A percentile compares a stretch with the other conserved stretches of the same genome.
These are phyloP conservation scores for Catostylus mosaicus DNA, from an alignment of 30 jellyfish, hydroid and myxozoan genomes.

Conservation along the genomic window DNA sequence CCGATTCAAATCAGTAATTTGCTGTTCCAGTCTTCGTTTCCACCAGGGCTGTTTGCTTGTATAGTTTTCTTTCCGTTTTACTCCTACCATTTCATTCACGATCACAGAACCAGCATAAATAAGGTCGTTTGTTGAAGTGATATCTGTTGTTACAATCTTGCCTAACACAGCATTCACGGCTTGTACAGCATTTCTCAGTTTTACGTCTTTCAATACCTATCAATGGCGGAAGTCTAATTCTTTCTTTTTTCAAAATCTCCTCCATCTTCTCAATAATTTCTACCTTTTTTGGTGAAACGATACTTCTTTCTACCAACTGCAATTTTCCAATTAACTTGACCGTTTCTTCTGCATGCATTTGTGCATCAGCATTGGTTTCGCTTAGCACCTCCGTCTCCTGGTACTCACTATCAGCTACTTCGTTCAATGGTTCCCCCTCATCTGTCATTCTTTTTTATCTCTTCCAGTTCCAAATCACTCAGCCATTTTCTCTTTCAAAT, in stretches of 20 bases:
- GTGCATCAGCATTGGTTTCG: conserved; percentile 13
- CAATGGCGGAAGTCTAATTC: conserved; percentile 10
- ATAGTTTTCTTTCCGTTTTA: neutral
- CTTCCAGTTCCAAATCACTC: conserved; percentile 7
- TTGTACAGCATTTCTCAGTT: too few relatives aligned
- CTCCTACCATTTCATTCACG: neutral
- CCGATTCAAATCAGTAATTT: conserved; percentile 2
- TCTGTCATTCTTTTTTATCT: too few relatives aligned
- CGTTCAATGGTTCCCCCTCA: conserved; percentile 12
- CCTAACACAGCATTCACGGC: conserved; percentile 8
- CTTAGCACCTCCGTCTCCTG: conserved; percentile 9
- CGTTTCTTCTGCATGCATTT: neutral
- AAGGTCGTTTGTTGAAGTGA: too few relatives aligned
- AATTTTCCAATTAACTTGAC: too few relatives aligned
- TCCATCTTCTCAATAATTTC: conserved; percentile 8
- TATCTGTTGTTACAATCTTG: too few relatives aligned
- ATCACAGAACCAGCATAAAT: neutral
- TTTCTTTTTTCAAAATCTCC: conserved; percentile 3
- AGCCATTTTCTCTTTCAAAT: neutral
- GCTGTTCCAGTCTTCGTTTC: conserved; percentile 18
- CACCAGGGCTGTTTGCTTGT: conserved; percentile 18
- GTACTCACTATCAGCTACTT: conserved; percentile 8
- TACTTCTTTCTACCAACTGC: conserved; percentile 3
- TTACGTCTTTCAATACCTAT: conserved; percentile 1
- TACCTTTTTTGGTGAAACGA: conserved; percentile 8